phyloP scores from a whole-genome alignment of 2,888 invertebrate genomes.

The Biston stratarius region DNA sequence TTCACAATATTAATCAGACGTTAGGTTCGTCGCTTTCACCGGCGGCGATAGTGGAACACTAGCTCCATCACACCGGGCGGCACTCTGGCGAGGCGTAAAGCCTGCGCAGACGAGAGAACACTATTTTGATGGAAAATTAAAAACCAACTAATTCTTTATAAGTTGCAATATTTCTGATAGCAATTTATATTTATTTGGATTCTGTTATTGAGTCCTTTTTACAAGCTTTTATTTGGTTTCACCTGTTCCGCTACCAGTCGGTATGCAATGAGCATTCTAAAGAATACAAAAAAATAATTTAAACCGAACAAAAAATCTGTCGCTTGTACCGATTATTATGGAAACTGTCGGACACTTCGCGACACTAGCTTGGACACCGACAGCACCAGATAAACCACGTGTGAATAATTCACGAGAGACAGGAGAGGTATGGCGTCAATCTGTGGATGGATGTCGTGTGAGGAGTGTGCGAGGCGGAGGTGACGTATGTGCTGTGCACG shows the following conservation, averaged over 20 bases:
- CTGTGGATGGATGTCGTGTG: conserved; percentile 33
- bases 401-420: conserved; percentile 40
- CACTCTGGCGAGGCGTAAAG: conserved; percentile 12
- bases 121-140: too few relatives aligned
- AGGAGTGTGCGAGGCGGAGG: conserved; percentile 8
- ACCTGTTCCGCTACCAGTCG: too few relatives aligned
- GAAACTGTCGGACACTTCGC: conserved; percentile 19
- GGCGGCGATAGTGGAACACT: conserved; percentile 17
- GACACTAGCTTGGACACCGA: conserved; percentile 14
- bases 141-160: too few relatives aligned
- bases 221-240: too few relatives aligned
- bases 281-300: too few relatives aligned
- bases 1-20: conserved; percentile 41
- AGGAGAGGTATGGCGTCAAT: conserved; percentile 28
- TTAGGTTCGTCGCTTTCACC: conserved; percentile 41
- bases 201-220: not conserved
- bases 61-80: conserved; percentile 29
- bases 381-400: conserved; percentile 28
- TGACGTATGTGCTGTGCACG: not conserved
- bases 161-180: too few relatives aligned
- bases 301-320: not conserved
- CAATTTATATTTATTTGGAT: too few relatives aligned
- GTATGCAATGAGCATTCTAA: not conserved
- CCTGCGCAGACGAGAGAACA: conserved; percentile 5
- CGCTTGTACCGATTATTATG: not conserved